These are phyloP conservation scores for Linepithema humile DNA, from an alignment of 1,140 invertebrate genomes.

Conservation along the genomic window DNA sequence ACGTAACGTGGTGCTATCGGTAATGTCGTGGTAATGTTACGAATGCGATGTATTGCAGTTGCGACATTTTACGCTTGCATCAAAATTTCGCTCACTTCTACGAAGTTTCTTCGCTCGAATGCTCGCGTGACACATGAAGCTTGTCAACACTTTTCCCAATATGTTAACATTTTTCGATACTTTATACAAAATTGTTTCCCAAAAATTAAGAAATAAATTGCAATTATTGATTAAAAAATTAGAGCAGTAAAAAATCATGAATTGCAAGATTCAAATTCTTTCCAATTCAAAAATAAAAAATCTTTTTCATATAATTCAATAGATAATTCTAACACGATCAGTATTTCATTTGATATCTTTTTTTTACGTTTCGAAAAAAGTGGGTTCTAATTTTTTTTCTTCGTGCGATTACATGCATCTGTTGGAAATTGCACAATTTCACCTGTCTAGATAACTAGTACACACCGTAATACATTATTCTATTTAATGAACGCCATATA, in stretches of 20 bases:
- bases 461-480: background rate
- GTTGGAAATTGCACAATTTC: background rate
- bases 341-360: background rate
- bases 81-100: background rate
- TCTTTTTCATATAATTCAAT: background rate
- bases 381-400: background rate
- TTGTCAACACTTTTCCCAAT: background rate
- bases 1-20: background rate
- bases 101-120: background rate
- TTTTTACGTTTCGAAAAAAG: background rate
- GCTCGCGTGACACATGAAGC: background rate
- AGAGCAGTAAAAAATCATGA: too few species aligned
- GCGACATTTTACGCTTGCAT: constrained; percentile 16
- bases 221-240: background rate
- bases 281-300: background rate
- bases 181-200: background rate
- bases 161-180: background rate
- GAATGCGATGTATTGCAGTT: background rate
- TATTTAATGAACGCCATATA: constrained; percentile 35
- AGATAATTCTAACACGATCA: background rate
- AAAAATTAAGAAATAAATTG: background rate
- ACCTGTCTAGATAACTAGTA: background rate
- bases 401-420: background rate
- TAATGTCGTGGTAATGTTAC: background rate
- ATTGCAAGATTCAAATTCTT: too few species aligned